Evolutionary conservation across 2,113 vertebrate genomes (phyloP), one percentile per base, ranked within the genome.

Genomic region (Myotis brandtii): DNA sequence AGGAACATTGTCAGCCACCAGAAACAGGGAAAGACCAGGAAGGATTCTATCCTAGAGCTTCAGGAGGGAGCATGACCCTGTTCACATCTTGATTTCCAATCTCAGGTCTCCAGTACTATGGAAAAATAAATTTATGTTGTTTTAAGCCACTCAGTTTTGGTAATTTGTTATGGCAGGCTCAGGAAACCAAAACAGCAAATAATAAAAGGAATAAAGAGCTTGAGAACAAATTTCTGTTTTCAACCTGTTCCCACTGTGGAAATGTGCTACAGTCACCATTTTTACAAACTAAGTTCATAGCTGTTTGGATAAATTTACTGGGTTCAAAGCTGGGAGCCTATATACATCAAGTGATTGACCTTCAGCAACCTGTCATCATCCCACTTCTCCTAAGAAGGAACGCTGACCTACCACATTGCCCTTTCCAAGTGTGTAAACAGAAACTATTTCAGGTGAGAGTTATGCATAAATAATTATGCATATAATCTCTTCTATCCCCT

Each of bases 391-490:
- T 76, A 70, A 72, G 67, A 80, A 81, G 70, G 87, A 96, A 96
- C 91, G 95, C 75, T 75, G 70, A 91, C 46, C 52, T 86, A 52
- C 46, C 79, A 93, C 48, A 82, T 95, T 96, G 94, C 10, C 11
- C 32, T 73, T 86, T 86, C 43, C 67, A 82, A 89, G 27, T 64
- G 34, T 96, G 82, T 82, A 85, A 97, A 91, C 7, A 95, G 64
- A 96, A 94, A 93, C 72, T 69, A 48, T 72, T 14, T 75, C 90
- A 95, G 79, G 40, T 69, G 30, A 94, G 40, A 94, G 40, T 70
- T 75, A 56, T 4, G 23, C 25, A 89, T n/a, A 34, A 91, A 86
- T 30, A 86, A 92, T 84, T 94, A 46, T 17, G 21, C 37, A 72
- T 32, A 46, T 34, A 56, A 84, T 64, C n/a, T 95, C 67, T 75